Evolutionary conservation across 2,888 invertebrate genomes (phyloP).

Genomic region (Heterodera filipjevi): DNA sequence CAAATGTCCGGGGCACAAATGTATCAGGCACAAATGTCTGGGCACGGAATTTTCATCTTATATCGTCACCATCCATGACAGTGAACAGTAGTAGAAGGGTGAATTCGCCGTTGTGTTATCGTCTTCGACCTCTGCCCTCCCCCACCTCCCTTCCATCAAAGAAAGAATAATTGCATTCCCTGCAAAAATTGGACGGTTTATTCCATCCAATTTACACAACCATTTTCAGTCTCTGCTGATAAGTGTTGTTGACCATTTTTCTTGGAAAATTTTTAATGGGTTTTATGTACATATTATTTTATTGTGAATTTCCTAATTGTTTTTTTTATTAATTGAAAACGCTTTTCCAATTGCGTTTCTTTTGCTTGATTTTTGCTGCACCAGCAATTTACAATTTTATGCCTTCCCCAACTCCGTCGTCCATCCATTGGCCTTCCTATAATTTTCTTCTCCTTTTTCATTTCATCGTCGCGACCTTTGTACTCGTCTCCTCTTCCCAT

Average conservation of each 20-base stretch:
- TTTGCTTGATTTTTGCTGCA: background rate
- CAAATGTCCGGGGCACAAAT: too few species aligned
- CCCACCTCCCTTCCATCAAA: too few species aligned
- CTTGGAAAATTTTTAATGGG: too few species aligned
- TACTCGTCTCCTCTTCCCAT: background rate
- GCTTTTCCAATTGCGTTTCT: background rate
- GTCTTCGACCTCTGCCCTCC: background rate
- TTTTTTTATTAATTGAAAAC: too few species aligned
- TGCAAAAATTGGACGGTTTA: background rate
- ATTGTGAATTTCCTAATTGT: background rate
- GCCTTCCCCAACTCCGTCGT: background rate
- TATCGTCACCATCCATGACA: background rate
- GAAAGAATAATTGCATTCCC: background rate
- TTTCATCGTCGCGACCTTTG: background rate
- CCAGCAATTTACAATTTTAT: background rate
- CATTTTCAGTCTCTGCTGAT: background rate
- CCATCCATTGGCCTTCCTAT: background rate
- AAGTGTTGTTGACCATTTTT: too few species aligned
- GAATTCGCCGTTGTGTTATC: too few species aligned
- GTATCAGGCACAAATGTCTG: too few species aligned
- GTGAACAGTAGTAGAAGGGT: too few species aligned
- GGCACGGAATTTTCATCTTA: background rate
- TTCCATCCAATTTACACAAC: background rate
- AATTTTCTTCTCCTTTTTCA: conserved; percentile 5
- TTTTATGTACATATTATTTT: background rate